Percentiles rank a stretch among this genome's conserved stretches.
phyloP scores from a whole-genome alignment of 2,797 vertebrate species.

The Pitangus sulphuratus region DNA sequence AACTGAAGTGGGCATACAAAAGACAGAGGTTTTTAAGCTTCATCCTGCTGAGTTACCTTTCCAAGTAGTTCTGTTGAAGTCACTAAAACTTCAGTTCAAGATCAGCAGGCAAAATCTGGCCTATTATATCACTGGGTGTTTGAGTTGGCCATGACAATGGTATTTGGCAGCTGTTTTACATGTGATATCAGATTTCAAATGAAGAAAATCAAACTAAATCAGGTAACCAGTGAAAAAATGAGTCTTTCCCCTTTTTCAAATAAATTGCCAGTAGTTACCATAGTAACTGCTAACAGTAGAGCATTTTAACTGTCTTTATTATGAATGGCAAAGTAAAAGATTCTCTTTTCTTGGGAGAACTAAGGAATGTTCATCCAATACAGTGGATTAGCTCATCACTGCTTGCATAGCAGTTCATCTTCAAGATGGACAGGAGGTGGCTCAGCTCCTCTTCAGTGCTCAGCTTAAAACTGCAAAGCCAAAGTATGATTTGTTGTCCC shows the following conservation, averaged over 20 bases:
- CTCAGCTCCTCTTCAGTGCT: not conserved
- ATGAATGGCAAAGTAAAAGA: conserved; percentile 56
- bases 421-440: not conserved
- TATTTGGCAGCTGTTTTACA: not conserved
- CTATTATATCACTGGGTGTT: not conserved
- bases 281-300: conserved; percentile 67
- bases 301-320: conserved; percentile 60
- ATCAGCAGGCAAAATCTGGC: not conserved
- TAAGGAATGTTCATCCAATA: conserved; percentile 5
- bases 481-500: not conserved
- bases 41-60: not conserved
- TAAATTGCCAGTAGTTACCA: conserved; percentile 66
- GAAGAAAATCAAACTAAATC: conserved; percentile 52
- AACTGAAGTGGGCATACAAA: not conserved
- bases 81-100: not conserved
- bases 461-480: not conserved
- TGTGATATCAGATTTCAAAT: not conserved
- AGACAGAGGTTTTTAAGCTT: not conserved
- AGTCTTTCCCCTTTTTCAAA: conserved; percentile 42
- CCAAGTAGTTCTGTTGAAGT: not conserved
- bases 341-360: conserved; percentile 54
- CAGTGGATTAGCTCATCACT: not conserved
- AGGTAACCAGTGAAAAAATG: conserved; percentile 28
- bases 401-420: not conserved
- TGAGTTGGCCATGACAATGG: not conserved